phyloP scores from a whole-genome alignment of 2,888 invertebrate genomes.

The Actias luna region DNA sequence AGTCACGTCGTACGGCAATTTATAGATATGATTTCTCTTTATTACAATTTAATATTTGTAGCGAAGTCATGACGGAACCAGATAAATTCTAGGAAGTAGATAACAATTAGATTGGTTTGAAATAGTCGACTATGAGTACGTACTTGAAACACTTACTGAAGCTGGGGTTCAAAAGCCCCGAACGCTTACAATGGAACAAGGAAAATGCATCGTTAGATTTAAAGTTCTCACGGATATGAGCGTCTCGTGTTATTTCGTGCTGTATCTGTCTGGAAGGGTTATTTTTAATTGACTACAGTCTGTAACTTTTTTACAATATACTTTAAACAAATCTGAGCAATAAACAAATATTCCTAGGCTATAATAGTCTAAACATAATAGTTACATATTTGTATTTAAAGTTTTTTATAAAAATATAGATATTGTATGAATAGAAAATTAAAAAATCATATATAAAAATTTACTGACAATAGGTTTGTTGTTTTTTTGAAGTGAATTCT shows the following conservation, averaged over 20 bases:
- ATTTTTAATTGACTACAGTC: not conserved
- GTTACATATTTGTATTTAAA: too few relatives aligned
- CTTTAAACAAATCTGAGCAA: not conserved
- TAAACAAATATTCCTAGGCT: too few relatives aligned
- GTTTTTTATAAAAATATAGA: too few relatives aligned
- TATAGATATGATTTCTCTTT: slow-evolving; percentile 8
- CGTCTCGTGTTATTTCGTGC: not conserved
- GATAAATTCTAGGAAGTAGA: slow-evolving; percentile 13
- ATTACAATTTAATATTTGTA: slow-evolving; percentile 1
- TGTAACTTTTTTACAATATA: not conserved
- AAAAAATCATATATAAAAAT: too few relatives aligned
- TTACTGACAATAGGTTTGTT: too few relatives aligned
- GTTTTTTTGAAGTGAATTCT: too few relatives aligned
- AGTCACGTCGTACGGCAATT: not conserved
- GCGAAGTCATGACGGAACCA: slow-evolving; percentile 10
- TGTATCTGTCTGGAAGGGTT: not conserved
- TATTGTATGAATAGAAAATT: too few relatives aligned
- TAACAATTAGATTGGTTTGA: slow-evolving; percentile 6
- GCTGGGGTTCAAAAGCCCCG: slow-evolving; percentile 19
- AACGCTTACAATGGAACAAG: slow-evolving; percentile 21
- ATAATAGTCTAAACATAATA: too few relatives aligned
- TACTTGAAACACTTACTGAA: slow-evolving; percentile 12
- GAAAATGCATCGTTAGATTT: slow-evolving; percentile 21
- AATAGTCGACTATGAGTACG: not conserved
- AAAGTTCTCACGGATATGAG: slow-evolving; percentile 18